Evolutionary conservation across 2,888 invertebrate species (phyloP).

Genomic region (Yponomeuta plumbellus): DNA sequence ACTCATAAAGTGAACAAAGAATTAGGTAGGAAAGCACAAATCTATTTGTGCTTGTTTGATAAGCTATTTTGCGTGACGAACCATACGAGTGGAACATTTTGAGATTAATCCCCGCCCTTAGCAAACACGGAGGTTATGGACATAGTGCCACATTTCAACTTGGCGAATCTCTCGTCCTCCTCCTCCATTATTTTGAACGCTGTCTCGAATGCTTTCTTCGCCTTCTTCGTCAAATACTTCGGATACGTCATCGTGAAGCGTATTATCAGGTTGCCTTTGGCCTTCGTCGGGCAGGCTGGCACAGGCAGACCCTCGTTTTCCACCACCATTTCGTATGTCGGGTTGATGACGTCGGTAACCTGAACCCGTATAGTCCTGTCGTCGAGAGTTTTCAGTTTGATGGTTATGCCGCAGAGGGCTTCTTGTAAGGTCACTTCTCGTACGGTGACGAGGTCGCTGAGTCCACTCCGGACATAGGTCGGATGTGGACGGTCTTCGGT

Average conservation of each 20-base stretch:
- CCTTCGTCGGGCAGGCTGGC: constrained; percentile 74
- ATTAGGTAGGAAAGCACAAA: no score
- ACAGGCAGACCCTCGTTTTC: constrained; percentile 85
- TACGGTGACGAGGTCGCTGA: constrained; percentile 80
- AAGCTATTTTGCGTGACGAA: no score
- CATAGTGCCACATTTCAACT: constrained; percentile 46
- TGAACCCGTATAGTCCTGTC: constrained; percentile 80
- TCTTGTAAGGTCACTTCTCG: constrained; percentile 79
- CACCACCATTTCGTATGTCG: constrained; percentile 81
- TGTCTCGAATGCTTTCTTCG: constrained; percentile 57
- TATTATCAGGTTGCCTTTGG: constrained; percentile 82
- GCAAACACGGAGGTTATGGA: neutral
- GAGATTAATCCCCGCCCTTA: neutral
- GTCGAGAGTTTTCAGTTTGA: constrained; percentile 83
- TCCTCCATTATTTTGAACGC: constrained; percentile 54
- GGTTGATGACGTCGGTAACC: constrained; percentile 83
- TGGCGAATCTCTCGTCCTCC: constrained; percentile 52
- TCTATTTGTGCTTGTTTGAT: no score
- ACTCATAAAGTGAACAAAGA: no score
- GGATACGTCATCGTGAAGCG: constrained; percentile 75
- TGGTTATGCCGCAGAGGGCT: constrained; percentile 81
- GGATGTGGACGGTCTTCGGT: constrained; percentile 84
- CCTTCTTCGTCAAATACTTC: constrained; percentile 59
- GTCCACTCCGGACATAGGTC: constrained; percentile 78
- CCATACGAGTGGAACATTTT: neutral